Evolutionary conservation across 2,888 invertebrate genomes (phyloP).

Genomic region (Malachius bipustulatus): DNA sequence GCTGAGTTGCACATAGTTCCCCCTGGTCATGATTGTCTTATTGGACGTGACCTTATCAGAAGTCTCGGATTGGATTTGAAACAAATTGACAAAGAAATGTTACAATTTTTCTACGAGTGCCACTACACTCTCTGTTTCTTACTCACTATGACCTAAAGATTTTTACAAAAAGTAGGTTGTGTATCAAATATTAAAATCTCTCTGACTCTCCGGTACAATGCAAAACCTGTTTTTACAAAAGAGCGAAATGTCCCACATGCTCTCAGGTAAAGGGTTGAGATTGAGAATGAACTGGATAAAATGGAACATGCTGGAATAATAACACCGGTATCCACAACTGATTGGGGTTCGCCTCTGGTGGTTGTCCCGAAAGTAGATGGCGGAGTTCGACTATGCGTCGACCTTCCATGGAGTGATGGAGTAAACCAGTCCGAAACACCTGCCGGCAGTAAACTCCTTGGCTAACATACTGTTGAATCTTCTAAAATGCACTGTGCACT

Average conservation of each 20-base stretch:
- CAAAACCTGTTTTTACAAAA: constrained; percentile 16
- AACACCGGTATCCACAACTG: constrained; percentile 14
- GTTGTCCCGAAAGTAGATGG: constrained; percentile 17
- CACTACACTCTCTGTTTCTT: neutral
- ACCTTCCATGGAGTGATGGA: no score
- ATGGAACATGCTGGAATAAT: constrained; percentile 17
- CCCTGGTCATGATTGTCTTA: no score
- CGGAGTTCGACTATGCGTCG: constrained; percentile 17
- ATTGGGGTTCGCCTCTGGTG: constrained; percentile 19
- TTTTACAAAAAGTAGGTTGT: constrained; percentile 15
- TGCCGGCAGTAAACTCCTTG: no score
- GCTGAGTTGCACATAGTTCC: no score
- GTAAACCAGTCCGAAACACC: no score
- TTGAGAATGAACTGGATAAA: constrained; percentile 16
- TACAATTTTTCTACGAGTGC: no score
- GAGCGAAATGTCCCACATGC: constrained; percentile 14
- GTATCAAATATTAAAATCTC: constrained; percentile 17
- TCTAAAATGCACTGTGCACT: no score
- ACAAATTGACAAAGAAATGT: no score
- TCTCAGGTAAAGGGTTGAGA: constrained; percentile 13
- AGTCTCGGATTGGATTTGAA: no score
- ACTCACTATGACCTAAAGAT: constrained; percentile 2
- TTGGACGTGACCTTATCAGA: no score
- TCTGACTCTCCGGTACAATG: constrained; percentile 20
- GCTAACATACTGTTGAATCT: no score